phyloP scores from a whole-genome alignment of 2,113 vertebrate genomes.

The Hucho hucho region DNA sequence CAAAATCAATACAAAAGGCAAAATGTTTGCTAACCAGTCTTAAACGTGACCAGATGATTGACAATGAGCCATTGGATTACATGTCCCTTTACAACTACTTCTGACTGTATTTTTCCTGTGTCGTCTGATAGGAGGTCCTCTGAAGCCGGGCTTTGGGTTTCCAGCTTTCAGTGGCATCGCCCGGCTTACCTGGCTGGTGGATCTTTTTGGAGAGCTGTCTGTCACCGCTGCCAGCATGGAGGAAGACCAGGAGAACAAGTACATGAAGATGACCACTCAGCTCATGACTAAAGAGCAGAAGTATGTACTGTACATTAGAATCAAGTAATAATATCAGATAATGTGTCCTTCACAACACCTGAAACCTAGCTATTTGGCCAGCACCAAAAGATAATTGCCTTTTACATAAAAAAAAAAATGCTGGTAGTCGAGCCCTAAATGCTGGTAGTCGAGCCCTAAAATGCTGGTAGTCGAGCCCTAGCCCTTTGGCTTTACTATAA shows the following conservation, averaged over 20 bases:
- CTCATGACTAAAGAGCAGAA: slow-evolving; percentile 78
- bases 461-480: neutral
- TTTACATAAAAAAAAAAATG: neutral
- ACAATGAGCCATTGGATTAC: too few species aligned
- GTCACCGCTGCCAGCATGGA: slow-evolving; percentile 77
- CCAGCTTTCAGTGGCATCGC: slow-evolving; percentile 87
- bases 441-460: neutral
- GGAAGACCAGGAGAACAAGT: slow-evolving; percentile 71
- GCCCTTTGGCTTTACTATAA: neutral
- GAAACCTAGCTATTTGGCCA: neutral
- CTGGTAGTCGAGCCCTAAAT: neutral
- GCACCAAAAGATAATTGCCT: neutral
- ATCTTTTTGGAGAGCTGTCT: slow-evolving; percentile 88
- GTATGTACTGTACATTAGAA: slow-evolving; percentile 54
- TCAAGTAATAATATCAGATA: too few species aligned
- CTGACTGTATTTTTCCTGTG: neutral
- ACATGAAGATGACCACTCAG: slow-evolving; percentile 84
- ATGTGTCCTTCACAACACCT: too few species aligned
- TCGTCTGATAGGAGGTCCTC: slow-evolving; percentile 70
- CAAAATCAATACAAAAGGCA: too few species aligned
- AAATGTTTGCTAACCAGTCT: too few species aligned
- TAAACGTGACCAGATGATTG: too few species aligned
- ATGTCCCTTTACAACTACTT: neutral
- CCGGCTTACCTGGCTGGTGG: slow-evolving; percentile 89
- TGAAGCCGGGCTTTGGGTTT: slow-evolving; percentile 82